These are phyloP conservation scores for Emydura subglobosa DNA, from an alignment of 2,113 vertebrate species.

Conservation along the genomic window DNA sequence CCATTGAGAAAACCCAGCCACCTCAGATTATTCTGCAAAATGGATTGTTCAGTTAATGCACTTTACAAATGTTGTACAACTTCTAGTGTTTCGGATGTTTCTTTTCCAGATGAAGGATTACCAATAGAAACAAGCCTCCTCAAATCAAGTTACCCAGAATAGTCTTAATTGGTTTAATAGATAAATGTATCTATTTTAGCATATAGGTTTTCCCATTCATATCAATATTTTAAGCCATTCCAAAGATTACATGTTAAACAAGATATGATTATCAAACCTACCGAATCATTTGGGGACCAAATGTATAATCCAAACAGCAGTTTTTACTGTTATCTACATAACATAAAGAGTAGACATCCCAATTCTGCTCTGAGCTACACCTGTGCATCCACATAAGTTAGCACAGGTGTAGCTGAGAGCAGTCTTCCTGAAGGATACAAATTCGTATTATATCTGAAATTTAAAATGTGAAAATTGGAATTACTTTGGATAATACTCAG, in stretches of 20 bases:
- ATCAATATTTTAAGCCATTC: constrained; percentile 31
- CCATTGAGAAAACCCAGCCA: neutral
- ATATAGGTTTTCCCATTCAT: constrained; percentile 43
- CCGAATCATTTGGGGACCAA: neutral
- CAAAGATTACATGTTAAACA: constrained; percentile 46
- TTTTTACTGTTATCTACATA: neutral
- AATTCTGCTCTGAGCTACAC: neutral
- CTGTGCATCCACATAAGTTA: neutral
- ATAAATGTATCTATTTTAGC: constrained; percentile 39
- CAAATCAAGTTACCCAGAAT: constrained; percentile 48
- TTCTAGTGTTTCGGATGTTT: neutral
- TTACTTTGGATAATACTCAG: neutral
- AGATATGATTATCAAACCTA: constrained; percentile 32
- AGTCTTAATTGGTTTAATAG: constrained; percentile 53
- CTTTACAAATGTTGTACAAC: neutral
- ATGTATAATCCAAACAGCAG: neutral
- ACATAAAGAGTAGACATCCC: neutral
- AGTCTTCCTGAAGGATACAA: neutral
- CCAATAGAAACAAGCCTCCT: constrained; percentile 40
- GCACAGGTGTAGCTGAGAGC: neutral
- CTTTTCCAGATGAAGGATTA: constrained; percentile 49
- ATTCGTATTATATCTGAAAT: neutral
- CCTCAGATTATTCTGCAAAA: neutral
- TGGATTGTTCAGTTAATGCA: neutral
- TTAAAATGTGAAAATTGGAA: neutral